Evolutionary conservation across 2,113 vertebrate species (phyloP).

Genomic region (Cairina moschata): DNA sequence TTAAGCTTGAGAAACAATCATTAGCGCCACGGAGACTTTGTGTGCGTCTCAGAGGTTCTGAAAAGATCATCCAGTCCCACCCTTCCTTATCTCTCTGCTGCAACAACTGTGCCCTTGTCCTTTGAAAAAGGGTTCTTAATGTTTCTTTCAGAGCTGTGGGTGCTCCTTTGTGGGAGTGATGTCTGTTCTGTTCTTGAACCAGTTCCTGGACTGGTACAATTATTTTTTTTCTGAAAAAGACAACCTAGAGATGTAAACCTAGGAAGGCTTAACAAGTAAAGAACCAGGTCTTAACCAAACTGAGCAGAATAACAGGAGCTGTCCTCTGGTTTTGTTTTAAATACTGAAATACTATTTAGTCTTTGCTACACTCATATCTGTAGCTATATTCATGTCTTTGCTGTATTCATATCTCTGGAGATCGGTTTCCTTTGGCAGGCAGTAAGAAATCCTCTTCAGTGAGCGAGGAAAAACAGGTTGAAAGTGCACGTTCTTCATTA

Average conservation of each 20-base stretch:
- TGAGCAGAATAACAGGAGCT: background rate
- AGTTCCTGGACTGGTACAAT: background rate
- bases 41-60: background rate
- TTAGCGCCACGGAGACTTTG: background rate
- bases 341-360: background rate
- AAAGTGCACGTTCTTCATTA: background rate
- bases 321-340: background rate
- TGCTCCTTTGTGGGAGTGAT: background rate
- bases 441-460: background rate
- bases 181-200: background rate
- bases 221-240: background rate
- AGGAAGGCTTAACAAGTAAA: background rate
- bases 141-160: background rate
- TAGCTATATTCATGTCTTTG: background rate
- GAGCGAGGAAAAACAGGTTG: background rate
- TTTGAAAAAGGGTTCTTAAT: background rate
- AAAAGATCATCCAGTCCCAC: background rate
- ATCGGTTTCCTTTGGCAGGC: background rate
- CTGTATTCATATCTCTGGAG: background rate
- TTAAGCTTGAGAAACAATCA: background rate
- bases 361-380: background rate
- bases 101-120: accelerated
- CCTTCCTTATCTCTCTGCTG: background rate
- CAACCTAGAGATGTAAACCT: background rate
- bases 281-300: background rate